Base-by-base conservation (phyloP, 2,888 invertebrate species). In the Lasioglossum oenotherae region DNA sequence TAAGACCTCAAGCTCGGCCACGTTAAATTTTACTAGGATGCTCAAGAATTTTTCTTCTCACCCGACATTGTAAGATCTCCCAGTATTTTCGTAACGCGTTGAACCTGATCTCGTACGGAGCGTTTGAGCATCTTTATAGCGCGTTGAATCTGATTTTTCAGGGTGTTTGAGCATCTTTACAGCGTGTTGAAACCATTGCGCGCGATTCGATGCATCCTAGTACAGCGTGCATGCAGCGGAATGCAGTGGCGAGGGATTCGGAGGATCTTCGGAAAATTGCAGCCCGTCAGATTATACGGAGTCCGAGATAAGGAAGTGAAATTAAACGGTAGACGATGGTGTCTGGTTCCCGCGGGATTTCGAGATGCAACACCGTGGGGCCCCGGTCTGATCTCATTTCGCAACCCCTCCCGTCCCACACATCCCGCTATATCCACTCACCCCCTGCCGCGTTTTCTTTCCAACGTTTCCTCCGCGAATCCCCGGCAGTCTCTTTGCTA, bases 251-350 rank as follows among this genome's bases (percentile, higher is more conserved):
- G 71, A 69, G 84, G 69, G 78, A 84, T 84, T 85, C 46, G 67
- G 78, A 73, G 82, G 73, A 86, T 80, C 73, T 87, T 84, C 27
- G 79, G 79, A 80, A 87, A 87, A 88, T 84, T 81, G 79, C 87
- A 75, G 72, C 27, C 73, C 80, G 38, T 81, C 73, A 71, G 85
- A 82, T 89, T 84, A 82, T 78, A 84, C 80, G 41, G 64, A 75
- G 87, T 79, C 84, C 90, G 67, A 81, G 85, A 82, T 74, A 81
- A 69, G 80, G 78, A 76, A 85, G 88, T 85, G 88, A 88, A 90
- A 90, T 90, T 90, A 90, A 90, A 89, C 86, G 91, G 84, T 81
- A 73, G 80, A 78, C 79, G 72, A 77, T 77, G 83, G 83, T 81
- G 86, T 84, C 86, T 87, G 74, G 69, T 84, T 89, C 85, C 89